These are phyloP conservation scores for Fragariocoptes setiger DNA, from an alignment of 1,140 invertebrate species.

Conservation along the genomic window DNA sequence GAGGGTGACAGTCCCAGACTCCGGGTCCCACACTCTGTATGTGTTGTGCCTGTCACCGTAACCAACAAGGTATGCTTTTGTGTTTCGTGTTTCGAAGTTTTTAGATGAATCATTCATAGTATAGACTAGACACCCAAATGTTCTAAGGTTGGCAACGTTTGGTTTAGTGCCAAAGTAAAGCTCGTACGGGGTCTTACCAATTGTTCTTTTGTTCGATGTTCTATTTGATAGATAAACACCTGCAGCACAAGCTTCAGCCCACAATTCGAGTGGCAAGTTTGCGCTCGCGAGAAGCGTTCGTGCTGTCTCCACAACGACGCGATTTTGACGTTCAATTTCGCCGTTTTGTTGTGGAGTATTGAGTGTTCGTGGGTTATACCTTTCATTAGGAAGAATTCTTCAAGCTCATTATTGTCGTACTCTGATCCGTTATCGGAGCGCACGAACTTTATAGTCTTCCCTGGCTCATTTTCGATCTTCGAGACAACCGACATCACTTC, in stretches of 20 bases:
- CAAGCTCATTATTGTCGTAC: constrained; percentile 5
- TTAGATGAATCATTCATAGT: not conserved
- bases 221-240: constrained; percentile 1
- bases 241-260: not conserved
- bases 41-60: not conserved
- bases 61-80: not conserved
- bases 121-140: constrained; percentile 2
- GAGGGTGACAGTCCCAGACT: not conserved
- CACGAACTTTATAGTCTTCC: constrained; percentile 1
- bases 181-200: constrained; percentile 2
- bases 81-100: not conserved
- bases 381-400: not conserved
- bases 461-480: constrained; percentile 2
- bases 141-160: not conserved
- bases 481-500: not conserved
- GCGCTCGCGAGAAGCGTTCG: not conserved
- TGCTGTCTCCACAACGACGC: constrained; percentile 2
- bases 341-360: constrained; percentile 8
- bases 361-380: constrained; percentile 5
- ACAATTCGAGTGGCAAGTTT: not conserved
- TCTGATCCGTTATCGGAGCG: constrained; percentile 7
- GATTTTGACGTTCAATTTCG: not conserved
- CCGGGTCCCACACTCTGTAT: constrained; percentile 1
- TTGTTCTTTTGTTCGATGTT: not conserved
- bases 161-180: constrained; percentile 1